Base-by-base conservation (phyloP, 2,888 invertebrate genomes). In the Cerastis rubricosa region DNA sequence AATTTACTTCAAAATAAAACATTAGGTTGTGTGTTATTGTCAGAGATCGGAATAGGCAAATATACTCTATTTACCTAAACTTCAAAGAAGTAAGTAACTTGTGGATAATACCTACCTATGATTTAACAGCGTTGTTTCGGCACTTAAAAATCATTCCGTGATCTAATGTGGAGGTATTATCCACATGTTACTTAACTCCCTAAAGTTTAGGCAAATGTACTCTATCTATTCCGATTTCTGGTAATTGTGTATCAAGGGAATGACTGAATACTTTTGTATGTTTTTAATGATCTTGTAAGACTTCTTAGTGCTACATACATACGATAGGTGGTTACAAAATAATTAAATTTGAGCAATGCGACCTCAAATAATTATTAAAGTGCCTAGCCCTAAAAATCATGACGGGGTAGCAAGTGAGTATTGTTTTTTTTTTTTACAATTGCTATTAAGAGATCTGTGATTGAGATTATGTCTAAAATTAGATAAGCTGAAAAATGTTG, bases 251-350 rank as follows among this genome's bases (percentile, higher is more conserved):
- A 43, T 35, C 35, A 64, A 71, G 6, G 0, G 40, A 69, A 69
- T 66, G 68, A 72, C 65, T 77, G 66, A 76, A 83, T 77, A 79
- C 76, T 79, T 83, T 81, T 72, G 65, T 78, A 84, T 63, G 19
- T 83, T 83, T 78, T 65, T 81, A 83, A 66, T 59, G 22, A 51
- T 68, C 14, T 67, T 66, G 54, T 69, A 65, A 69, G 68, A 65
- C 49, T 57, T 80, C 49, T 64, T 80, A 78, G 54, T 74, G 64
- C 61, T 71, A 59, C 0, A 7, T 71, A 59, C 0, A 7, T 73
- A 54, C 1, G 25, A 47, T 82, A 49, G 43, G 49, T 19, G 49
- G 45, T 75, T 63, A 59, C n/a, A 65, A 51, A 57, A 57, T n/a
- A 80, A 57, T 79, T 19, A 54, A 65, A 57, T 49, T 49, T 29